Conservation (phyloP, 1,140 invertebrate species). For the Zelostemma sp. region DNA sequence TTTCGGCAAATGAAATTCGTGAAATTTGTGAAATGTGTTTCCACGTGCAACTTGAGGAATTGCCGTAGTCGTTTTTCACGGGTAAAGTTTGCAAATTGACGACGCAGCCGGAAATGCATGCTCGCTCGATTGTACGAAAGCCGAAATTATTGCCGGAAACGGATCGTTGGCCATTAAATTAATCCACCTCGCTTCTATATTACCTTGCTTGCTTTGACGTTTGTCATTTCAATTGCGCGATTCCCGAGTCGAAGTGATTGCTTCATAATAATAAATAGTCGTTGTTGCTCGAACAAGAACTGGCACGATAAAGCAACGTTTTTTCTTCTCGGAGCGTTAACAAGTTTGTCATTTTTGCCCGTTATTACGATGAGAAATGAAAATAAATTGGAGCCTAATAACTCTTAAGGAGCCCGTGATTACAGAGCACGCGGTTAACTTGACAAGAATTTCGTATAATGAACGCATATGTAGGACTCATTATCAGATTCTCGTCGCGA, state of each 20-base stretch:
- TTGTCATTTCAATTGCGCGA: not conserved
- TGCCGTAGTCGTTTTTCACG: not conserved
- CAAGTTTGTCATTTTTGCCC: not conserved
- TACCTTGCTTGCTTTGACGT: not conserved
- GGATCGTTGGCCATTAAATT: constrained; percentile 1
- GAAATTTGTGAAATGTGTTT: no score
- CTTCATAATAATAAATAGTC: not conserved
- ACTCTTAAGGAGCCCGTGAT: no score
- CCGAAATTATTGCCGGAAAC: constrained; percentile 2
- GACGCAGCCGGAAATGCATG: not conserved
- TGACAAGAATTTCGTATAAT: no score
- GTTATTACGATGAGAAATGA: not conserved
- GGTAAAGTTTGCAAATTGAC: not conserved
- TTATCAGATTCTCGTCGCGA: no score
- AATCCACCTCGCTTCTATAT: not conserved
- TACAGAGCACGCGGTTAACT: no score
- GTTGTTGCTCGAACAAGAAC: no score
- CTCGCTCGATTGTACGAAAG: constrained; percentile 6
- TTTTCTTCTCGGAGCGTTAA: no score
- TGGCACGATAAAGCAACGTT: no score
- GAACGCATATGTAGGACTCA: no score
- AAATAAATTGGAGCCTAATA: no score
- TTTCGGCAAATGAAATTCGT: no score
- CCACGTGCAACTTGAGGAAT: no score
- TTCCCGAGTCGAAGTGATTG: not conserved